A percentile compares a stretch with the other conserved stretches of the same genome.
Evolutionary conservation across 2,888 invertebrate genomes (phyloP).

Genomic region (Plutella xylostella): DNA sequence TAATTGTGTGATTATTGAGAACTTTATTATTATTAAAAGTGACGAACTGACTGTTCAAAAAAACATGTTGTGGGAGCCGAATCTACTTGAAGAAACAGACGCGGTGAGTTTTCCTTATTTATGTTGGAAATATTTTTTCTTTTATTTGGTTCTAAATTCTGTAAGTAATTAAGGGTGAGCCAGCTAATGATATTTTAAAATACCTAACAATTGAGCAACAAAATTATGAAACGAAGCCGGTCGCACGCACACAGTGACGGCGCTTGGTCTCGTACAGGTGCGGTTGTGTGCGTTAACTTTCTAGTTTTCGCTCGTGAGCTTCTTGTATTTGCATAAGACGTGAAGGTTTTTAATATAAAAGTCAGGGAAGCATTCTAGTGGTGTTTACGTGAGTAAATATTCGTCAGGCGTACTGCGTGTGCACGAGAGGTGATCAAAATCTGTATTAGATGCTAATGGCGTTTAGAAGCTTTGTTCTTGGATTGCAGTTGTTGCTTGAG

Average conservation of each 20-base stretch:
- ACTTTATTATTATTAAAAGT: constrained; percentile 35
- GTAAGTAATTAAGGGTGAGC: not conserved
- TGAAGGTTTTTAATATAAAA: constrained; percentile 65
- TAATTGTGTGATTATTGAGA: constrained; percentile 7
- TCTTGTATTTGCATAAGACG: constrained; percentile 64
- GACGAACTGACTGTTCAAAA: constrained; percentile 38
- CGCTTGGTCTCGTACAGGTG: constrained; percentile 21
- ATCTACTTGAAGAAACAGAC: constrained; percentile 56
- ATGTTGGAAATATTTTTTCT: constrained; percentile 16
- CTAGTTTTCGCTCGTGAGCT: constrained; percentile 65
- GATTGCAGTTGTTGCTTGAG: too few relatives aligned
- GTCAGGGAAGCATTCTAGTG: constrained; percentile 51
- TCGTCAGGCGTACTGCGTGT: constrained; percentile 32
- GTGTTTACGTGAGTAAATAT: constrained; percentile 51
- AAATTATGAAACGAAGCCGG: constrained; percentile 51
- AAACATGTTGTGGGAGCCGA: constrained; percentile 62
- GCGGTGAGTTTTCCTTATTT: constrained; percentile 42
- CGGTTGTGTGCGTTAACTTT: constrained; percentile 58
- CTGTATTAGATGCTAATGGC: constrained; percentile 43
- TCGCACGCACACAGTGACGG: constrained; percentile 21
- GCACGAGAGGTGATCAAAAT: constrained; percentile 47
- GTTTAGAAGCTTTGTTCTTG: not conserved
- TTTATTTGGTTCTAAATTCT: not conserved
- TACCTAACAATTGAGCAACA: constrained; percentile 11
- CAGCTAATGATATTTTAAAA: not conserved